Evolutionary conservation across 2,113 vertebrate species (phyloP).

Genomic region (Cyprinodon tularosa): DNA sequence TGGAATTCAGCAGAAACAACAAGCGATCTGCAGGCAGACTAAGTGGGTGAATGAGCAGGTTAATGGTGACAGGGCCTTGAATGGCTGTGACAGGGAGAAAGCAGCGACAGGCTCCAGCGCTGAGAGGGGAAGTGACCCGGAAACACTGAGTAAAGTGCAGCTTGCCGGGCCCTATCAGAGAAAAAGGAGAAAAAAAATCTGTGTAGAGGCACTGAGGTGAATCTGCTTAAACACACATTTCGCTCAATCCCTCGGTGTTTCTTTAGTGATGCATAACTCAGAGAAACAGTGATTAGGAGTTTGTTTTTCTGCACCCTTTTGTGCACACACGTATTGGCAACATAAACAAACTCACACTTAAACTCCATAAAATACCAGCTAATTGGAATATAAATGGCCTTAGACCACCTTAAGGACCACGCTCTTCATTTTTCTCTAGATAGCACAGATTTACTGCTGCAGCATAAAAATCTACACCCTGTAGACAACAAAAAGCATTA

Average conservation of each 20-base stretch:
- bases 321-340: not conserved
- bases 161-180: conserved; percentile 56
- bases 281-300: not conserved
- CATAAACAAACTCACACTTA: not conserved
- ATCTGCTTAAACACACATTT: conserved; percentile 49
- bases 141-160: conserved; percentile 68
- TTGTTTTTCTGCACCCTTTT: not conserved
- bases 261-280: conserved; percentile 19
- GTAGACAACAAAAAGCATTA: not conserved
- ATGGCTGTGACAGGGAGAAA: conserved; percentile 72
- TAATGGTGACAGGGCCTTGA: conserved; percentile 60
- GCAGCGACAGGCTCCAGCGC: conserved; percentile 62
- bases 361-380: not conserved
- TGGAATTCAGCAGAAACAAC: conserved; percentile 60
- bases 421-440: not conserved
- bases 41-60: conserved; percentile 75
- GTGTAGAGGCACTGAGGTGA: conserved; percentile 54
- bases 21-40: conserved; percentile 59
- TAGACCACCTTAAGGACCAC: not conserved
- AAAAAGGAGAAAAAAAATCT: conserved; percentile 28
- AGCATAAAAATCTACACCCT: not conserved
- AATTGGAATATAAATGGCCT: not conserved
- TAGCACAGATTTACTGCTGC: not conserved
- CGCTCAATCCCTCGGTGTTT: conserved; percentile 1
- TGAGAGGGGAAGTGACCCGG: conserved; percentile 76